Evolutionary conservation across 2,797 vertebrate genomes (phyloP), one percentile per base, ranked within the genome.

Genomic region (Knipowitschia caucasica): DNA sequence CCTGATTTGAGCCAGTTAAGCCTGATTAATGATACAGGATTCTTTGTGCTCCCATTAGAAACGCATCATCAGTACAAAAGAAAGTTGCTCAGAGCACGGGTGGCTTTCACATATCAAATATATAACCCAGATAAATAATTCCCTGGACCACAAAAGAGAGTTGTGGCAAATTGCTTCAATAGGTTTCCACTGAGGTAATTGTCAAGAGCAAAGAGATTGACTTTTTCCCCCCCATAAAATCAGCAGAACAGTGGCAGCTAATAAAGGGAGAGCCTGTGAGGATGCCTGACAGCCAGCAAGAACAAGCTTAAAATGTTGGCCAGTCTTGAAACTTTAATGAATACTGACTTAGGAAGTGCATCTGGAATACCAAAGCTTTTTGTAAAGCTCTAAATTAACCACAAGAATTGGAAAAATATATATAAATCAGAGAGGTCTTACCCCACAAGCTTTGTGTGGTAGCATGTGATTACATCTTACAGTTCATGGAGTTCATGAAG

Each of bases 141-240:
- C 67, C 73, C 52, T 65, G 43, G 24, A 79, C 85, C 81, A 80
- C 79, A 83, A 84, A 73, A 85, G 75, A 80, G 73, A 71, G 80
- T 73, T 67, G 59, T 59, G 73, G 85, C 81, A 84, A 86, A 86
- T 80, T 73, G 77, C 72, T 83, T 86, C 74, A 85, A 80, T 77
- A 68, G 83, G 67, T 89, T 90, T 91, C 87, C 86, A 89, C 75
- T 88, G 87, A 89, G 78, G 84, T 85, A 85, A 90, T 84, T 65
- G 68, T 83, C 64, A 74, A 64, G 75, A 85, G 85, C 78, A 85
- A 79, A 84, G 78, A 86, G 73, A 78, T 75, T 56, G 68, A 75
- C 70, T 73, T 82, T 46, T 81, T 88, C 88, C 84, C 83, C 88
- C 84, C 83, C 86, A 84, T 85, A 71, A 83, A 88, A 82, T 80